Evolutionary conservation across 2,797 vertebrate species (phyloP).

Genomic region (Periophthalmus magnuspinnatus): DNA sequence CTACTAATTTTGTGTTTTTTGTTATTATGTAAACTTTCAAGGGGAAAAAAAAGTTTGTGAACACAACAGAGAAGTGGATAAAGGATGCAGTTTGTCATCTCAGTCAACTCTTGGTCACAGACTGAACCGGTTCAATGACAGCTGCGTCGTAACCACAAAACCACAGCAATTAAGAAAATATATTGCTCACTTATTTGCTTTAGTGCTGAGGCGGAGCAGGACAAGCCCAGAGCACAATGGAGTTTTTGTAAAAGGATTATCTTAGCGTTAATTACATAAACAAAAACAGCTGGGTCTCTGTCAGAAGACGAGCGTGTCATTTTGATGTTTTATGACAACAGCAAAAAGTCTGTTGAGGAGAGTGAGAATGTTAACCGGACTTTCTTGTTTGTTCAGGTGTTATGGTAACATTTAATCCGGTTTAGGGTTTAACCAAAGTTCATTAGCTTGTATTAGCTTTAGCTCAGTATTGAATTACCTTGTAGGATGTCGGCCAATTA

Average conservation of each 20-base stretch:
- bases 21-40: too few species aligned
- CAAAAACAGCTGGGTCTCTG: neutral
- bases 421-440: neutral
- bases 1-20: too few species aligned
- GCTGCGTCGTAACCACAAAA: slow-evolving; percentile 8
- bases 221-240: neutral
- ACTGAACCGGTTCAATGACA: neutral
- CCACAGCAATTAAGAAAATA: slow-evolving; percentile 1
- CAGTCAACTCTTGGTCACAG: neutral
- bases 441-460: neutral
- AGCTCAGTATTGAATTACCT: neutral
- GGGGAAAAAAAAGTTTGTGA: too few species aligned
- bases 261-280: neutral
- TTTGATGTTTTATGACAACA: neutral
- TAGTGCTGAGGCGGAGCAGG: neutral
- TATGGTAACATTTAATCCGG: neutral
- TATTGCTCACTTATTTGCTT: slow-evolving; percentile 3
- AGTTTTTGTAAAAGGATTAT: slow-evolving; percentile 6
- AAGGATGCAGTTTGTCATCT: neutral
- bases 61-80: too few species aligned
- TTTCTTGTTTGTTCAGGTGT: slow-evolving; percentile 4
- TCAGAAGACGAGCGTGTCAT: neutral
- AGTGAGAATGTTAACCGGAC: neutral
- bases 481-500: neutral
- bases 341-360: neutral